Evolutionary conservation across 2,888 invertebrate species (phyloP), one percentile per base, ranked within the genome.

Genomic region (Germaria angustata): DNA sequence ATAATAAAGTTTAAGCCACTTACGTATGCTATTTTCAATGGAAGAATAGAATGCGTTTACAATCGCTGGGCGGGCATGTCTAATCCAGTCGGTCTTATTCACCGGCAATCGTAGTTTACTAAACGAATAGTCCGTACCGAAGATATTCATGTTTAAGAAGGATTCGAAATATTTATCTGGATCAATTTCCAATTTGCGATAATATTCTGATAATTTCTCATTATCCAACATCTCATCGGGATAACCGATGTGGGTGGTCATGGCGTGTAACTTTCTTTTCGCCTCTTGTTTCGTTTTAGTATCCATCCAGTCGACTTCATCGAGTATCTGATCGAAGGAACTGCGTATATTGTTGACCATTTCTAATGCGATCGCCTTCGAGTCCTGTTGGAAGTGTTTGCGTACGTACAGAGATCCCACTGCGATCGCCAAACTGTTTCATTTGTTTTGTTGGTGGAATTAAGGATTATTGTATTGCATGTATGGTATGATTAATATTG

Each of bases 291-390:
- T 94, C 0, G 98, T 98, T 84, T 92, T 92, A 0, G 94, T 94
- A 88, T 98, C 98, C 98, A 99, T 98, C 98, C 98, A 99, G 55
- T 95, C 95, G 13, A 98, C 95, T 77, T 94, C 93, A 17, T 93
- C 92, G 72, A 98, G 90, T 34, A 98, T 96, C 86, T 95, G 94
- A 81, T 94, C 93, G 92, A 98, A 98, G 85, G 97, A 95, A 71
- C 92, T 92, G 80, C 96, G 94, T 86, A 99, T 97, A 86, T 96
- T 95, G 71, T 93, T 92, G 0, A 98, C 97, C 96, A 98, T 97
- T 90, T 96, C 96, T 82, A 96, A 90, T 0, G 97, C 97, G 85
- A 94, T 95, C 61, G 94, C 93, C 90, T 97, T 96, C 0, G 97
- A 95, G 69, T 95, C 94, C 89, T 97, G 95, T 85, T 96, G 94